A percentile compares a stretch with the other conserved stretches of the same genome.
phyloP scores from a whole-genome alignment of 1,140 invertebrate genomes.

The Orius insidiosus region DNA sequence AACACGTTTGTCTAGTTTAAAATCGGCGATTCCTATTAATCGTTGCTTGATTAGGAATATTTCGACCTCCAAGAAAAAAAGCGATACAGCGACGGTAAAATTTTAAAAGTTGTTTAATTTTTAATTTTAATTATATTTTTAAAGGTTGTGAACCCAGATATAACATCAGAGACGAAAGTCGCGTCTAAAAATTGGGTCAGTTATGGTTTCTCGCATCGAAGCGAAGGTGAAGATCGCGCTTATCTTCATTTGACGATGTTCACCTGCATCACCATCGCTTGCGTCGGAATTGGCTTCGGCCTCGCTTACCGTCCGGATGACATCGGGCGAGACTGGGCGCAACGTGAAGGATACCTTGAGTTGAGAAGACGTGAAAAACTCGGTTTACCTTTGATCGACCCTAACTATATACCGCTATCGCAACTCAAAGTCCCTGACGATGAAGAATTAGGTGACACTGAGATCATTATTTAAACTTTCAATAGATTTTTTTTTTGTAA shows the following conservation, averaged over 20 bases:
- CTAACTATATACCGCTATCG: conserved; percentile 58
- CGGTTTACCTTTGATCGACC: conserved; percentile 66
- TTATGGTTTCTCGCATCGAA: conserved; percentile 19
- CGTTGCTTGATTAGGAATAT: conserved; percentile 10
- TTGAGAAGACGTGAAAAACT: conserved; percentile 65
- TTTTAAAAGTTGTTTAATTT: neutral
- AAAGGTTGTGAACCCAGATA: neutral
- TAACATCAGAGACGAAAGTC: neutral
- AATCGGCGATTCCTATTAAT: too few species aligned
- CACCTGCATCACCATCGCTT: conserved; percentile 16
- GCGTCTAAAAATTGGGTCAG: conserved; percentile 19
- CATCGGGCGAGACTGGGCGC: conserved; percentile 59
- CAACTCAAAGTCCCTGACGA: conserved; percentile 68
- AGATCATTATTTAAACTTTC: conserved; percentile 78
- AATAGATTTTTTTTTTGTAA: neutral
- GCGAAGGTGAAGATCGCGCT: conserved; percentile 18
- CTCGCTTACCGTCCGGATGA: conserved; percentile 63
- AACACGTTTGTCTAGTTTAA: too few species aligned
- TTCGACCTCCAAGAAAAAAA: conserved; percentile 20
- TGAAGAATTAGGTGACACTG: conserved; percentile 70
- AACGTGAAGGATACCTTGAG: conserved; percentile 81
- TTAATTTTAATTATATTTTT: too few species aligned
- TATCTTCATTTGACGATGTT: conserved; percentile 17
- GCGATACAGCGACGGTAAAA: conserved; percentile 11
- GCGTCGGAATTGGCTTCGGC: conserved; percentile 27